Evolutionary conservation across 2,797 vertebrate species (phyloP).

Genomic region (Ispidina lecontei): DNA sequence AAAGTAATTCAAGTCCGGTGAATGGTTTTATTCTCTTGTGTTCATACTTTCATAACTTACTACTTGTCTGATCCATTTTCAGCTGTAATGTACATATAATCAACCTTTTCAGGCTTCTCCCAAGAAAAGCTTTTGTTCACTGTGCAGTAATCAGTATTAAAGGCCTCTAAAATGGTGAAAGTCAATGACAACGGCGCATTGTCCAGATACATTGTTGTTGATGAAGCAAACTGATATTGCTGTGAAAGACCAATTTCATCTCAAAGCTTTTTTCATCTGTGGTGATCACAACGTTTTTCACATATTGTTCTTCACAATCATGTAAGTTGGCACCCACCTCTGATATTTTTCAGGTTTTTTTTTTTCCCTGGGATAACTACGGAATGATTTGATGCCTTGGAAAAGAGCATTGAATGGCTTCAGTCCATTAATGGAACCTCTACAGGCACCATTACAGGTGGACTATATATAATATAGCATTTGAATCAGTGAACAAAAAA

Average conservation of each 20-base stretch:
- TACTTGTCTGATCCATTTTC: constrained; percentile 55
- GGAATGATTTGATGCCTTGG: constrained; percentile 22
- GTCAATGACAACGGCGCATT: constrained; percentile 40
- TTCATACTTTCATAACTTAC: constrained; percentile 59
- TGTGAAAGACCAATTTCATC: constrained; percentile 63
- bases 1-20: constrained; percentile 52
- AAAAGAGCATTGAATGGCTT: neutral
- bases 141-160: constrained; percentile 55
- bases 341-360: neutral
- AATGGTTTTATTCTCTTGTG: constrained; percentile 60
- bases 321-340: neutral
- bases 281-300: constrained; percentile 58
- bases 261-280: constrained; percentile 46
- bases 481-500: constrained; percentile 18
- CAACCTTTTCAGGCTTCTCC: constrained; percentile 54
- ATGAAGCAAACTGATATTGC: constrained; percentile 55
- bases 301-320: constrained; percentile 16
- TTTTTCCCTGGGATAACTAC: neutral
- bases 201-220: constrained; percentile 55
- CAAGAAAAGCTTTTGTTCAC: constrained; percentile 66
- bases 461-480: neutral
- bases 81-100: constrained; percentile 52
- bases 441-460: neutral
- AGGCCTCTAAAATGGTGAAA: constrained; percentile 63
- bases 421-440: constrained; percentile 13